Evolutionary conservation across 92 coral and sea anemone species (phyloP).

Genomic region (Paragorgia papillata): DNA sequence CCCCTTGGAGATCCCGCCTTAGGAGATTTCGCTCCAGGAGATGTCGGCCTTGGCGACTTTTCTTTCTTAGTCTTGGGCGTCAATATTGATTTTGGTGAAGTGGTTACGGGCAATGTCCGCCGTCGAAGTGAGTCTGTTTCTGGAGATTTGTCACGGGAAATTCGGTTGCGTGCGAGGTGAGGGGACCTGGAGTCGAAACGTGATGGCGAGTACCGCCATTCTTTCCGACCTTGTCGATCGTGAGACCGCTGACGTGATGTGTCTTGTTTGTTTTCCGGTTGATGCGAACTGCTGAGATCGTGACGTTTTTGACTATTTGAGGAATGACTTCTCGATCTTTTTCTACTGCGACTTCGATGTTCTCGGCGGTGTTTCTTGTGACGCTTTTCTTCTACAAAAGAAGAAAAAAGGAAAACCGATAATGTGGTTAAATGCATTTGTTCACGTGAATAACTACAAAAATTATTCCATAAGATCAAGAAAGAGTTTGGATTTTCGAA

Average conservation of each 20-base stretch:
- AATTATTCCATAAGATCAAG: too few relatives aligned
- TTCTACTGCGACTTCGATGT: slow-evolving; percentile 47
- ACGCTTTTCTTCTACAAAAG: slow-evolving; percentile 10
- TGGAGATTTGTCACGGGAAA: not conserved
- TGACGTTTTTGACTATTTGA: not conserved
- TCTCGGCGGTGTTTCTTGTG: slow-evolving; percentile 38
- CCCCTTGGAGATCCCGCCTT: slow-evolving; percentile 5
- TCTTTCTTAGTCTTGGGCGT: not conserved
- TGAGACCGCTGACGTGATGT: not conserved
- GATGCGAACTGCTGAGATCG: not conserved
- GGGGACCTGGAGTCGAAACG: not conserved
- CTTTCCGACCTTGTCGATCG: not conserved
- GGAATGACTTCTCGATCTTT: slow-evolving; percentile 4
- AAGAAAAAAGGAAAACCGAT: not conserved
- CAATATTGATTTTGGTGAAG: slow-evolving; percentile 10
- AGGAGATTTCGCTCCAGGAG: not conserved
- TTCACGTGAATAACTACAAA: too few relatives aligned
- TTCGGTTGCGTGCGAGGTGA: not conserved
- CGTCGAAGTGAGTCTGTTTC: not conserved
- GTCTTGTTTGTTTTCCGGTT: not conserved
- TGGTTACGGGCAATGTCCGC: not conserved
- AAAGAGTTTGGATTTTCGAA: too few relatives aligned
- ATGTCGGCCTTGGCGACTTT: not conserved
- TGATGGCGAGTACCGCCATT: not conserved
- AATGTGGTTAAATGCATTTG: too few relatives aligned